Conservation (phyloP, 2,888 invertebrate genomes). For the Cheilosia grossa region DNA sequence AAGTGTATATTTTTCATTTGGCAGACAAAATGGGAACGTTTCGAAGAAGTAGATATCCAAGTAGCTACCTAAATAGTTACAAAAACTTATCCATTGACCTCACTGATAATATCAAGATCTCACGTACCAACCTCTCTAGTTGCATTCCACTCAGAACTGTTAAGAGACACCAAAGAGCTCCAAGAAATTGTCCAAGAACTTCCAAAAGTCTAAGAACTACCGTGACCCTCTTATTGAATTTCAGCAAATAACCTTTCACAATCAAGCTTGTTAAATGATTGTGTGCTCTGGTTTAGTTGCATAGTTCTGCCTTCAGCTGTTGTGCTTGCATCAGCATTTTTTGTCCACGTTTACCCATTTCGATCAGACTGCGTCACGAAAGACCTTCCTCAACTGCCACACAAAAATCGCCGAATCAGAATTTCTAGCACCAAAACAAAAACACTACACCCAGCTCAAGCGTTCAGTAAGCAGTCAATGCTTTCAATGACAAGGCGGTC, state of each 20-base stretch:
- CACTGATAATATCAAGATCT: background rate
- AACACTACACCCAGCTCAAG: constrained; percentile 14
- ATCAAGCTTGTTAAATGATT: constrained; percentile 4
- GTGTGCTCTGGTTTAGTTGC: constrained; percentile 57
- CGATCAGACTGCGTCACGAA: constrained; percentile 19
- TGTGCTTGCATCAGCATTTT: constrained; percentile 58
- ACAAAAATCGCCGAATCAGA: constrained; percentile 38
- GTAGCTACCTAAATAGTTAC: too few relatives aligned
- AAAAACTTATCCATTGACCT: background rate
- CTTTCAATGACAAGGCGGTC: constrained; percentile 56
- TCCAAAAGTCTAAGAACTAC: constrained; percentile 25
- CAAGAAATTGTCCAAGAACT: constrained; percentile 7
- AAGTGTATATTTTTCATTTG: too few relatives aligned
- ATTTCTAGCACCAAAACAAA: constrained; percentile 37
- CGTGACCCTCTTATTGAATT: constrained; percentile 48
- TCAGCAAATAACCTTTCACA: constrained; percentile 43
- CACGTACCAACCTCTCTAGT: background rate
- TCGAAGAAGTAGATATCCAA: too few relatives aligned
- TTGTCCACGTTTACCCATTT: background rate
- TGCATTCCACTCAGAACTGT: constrained; percentile 7
- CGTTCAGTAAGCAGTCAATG: constrained; percentile 50
- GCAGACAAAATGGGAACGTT: too few relatives aligned
- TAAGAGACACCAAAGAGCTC: background rate
- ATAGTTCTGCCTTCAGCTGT: constrained; percentile 40
- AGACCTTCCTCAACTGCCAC: constrained; percentile 66